A percentile compares a stretch with the other conserved stretches of the same genome.
Evolutionary conservation across 1,140 invertebrate species (phyloP).

Genomic region (Piezodorus guildinii): DNA sequence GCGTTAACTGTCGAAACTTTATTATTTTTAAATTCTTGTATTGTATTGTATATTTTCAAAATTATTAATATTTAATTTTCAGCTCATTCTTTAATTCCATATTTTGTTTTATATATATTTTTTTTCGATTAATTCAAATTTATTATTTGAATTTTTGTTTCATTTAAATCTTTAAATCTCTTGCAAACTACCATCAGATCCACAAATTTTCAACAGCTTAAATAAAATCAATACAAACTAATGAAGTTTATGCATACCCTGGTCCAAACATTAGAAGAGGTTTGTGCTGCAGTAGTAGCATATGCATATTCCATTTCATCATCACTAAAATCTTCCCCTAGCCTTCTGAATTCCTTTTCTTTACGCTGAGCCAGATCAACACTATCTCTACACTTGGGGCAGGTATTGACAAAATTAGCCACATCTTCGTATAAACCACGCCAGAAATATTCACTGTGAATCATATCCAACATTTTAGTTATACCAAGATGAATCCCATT

Average conservation of each 20-base stretch:
- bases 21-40: too few species aligned
- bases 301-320: conserved; percentile 23
- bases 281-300: conserved; percentile 25
- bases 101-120: too few species aligned
- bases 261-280: conserved; percentile 17
- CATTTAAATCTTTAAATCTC: too few species aligned
- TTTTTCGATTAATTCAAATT: too few species aligned
- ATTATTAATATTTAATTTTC: too few species aligned
- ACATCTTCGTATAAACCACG: conserved; percentile 32
- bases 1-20: too few species aligned
- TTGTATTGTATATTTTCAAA: too few species aligned
- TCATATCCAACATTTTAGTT: conserved; percentile 31
- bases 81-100: too few species aligned
- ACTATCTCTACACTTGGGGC: conserved; percentile 30
- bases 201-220: too few species aligned
- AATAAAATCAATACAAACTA: too few species aligned
- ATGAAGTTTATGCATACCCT: conserved; percentile 14
- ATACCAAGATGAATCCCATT: conserved; percentile 32
- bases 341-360: background rate
- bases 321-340: conserved; percentile 12
- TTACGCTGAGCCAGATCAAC: conserved; percentile 12
- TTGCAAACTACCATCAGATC: too few species aligned
- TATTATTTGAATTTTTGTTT: too few species aligned
- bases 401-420: conserved; percentile 30
- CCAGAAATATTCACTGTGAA: conserved; percentile 31